Conservation (phyloP, 2,113 vertebrate genomes). For the Anser brachyrhynchus region DNA sequence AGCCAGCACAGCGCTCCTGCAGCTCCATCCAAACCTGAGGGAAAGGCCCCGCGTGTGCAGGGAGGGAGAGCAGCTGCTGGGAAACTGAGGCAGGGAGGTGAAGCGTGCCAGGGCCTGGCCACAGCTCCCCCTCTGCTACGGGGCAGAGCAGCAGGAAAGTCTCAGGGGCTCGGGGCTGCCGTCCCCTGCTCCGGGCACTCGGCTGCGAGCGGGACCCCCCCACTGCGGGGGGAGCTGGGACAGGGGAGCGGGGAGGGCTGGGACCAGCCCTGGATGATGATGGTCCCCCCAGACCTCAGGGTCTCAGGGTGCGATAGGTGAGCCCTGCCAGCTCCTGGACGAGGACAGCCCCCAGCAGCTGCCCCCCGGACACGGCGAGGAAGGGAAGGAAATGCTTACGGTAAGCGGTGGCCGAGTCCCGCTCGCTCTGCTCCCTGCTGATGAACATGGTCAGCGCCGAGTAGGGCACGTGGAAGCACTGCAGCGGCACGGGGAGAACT, state of each 20-base stretch:
- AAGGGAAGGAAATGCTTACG: conserved; percentile 72
- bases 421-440: conserved; percentile 91
- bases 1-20: background rate
- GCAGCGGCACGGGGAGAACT: background rate
- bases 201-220: background rate
- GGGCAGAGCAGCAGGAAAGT: background rate
- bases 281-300: background rate
- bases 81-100: background rate
- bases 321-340: background rate
- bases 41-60: background rate
- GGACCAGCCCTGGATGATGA: background rate
- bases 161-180: background rate
- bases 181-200: background rate
- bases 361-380: fast-evolving
- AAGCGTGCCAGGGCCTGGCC: background rate
- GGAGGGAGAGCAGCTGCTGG: background rate
- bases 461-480: conserved; percentile 98
- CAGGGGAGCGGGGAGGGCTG: background rate
- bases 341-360: background rate
- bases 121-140: background rate
- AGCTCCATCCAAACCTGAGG: background rate
- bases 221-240: background rate
- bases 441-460: conserved; percentile 98
- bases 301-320: too few species aligned
- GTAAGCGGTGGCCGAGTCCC: conserved; percentile 94